A percentile compares a stretch with the other conserved stretches of the same genome.
phyloP scores from a whole-genome alignment of 2,797 vertebrate genomes.

The Graptemys geographica region DNA sequence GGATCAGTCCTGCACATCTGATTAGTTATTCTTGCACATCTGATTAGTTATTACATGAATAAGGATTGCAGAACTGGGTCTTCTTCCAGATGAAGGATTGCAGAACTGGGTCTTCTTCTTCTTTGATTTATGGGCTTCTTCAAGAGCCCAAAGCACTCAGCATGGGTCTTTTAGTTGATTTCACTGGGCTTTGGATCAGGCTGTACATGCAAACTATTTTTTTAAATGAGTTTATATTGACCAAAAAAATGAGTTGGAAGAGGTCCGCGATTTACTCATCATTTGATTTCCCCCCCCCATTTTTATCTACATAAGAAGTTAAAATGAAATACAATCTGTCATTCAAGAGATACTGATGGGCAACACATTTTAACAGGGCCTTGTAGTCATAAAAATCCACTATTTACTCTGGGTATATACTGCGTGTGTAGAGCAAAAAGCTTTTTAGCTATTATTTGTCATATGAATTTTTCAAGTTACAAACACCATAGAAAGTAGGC shows the following conservation, averaged over 20 bases:
- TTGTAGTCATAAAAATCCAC: background rate
- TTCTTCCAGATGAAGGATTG: background rate
- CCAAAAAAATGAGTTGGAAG: background rate
- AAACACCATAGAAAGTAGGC: background rate
- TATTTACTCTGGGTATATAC: background rate
- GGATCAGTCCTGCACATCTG: background rate
- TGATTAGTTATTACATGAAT: background rate
- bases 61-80: background rate
- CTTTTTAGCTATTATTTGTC: background rate
- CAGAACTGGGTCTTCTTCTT: background rate
- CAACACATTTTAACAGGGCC: background rate
- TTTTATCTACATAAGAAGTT: background rate
- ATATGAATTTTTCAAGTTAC: background rate
- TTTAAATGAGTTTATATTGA: background rate
- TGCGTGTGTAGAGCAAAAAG: background rate
- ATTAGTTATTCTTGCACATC: background rate
- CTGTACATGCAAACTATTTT: background rate
- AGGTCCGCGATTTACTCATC: background rate
- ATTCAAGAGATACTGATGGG: background rate
- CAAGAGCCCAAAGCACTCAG: background rate
- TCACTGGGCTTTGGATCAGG: background rate
- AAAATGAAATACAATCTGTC: background rate
- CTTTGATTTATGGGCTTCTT: background rate
- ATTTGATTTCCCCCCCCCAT: background rate
- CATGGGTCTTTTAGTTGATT: background rate